A percentile compares a stretch with the other conserved stretches of the same genome.
Evolutionary conservation across 2,797 vertebrate genomes (phyloP).

Genomic region (Anguilla obscura): DNA sequence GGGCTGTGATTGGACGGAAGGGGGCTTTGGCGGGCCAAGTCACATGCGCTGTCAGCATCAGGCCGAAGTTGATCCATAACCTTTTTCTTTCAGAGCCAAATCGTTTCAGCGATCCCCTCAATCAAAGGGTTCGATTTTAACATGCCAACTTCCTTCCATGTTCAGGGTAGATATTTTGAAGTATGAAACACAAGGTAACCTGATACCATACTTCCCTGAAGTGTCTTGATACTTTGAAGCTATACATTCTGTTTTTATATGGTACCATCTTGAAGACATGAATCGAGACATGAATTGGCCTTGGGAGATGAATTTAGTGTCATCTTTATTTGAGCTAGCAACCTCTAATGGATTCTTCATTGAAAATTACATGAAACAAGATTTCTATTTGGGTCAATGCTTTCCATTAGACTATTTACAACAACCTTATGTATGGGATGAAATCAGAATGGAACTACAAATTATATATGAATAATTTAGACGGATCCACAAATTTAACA

Average conservation of each 20-base stretch:
- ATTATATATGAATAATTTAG: not conserved
- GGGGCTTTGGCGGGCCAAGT: not conserved
- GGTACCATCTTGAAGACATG: not conserved
- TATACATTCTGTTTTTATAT: not conserved
- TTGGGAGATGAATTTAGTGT: not conserved
- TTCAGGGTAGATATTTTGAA: conserved; percentile 27
- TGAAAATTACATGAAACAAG: not conserved
- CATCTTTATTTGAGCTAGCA: not conserved
- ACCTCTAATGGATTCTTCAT: conserved; percentile 4
- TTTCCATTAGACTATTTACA: not conserved
- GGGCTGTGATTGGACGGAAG: not conserved
- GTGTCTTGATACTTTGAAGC: not conserved
- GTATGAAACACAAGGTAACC: not conserved
- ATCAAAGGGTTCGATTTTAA: conserved; percentile 5
- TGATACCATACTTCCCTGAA: not conserved
- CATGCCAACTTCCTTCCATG: conserved; percentile 32
- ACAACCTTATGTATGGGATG: conserved; percentile 2
- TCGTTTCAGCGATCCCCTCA: conserved; percentile 41
- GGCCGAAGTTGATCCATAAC: conserved; percentile 82
- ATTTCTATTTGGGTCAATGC: not conserved
- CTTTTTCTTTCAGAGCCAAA: conserved; percentile 45
- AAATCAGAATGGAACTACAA: not conserved
- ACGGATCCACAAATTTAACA: not conserved
- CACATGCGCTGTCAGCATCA: not conserved
- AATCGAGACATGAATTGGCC: not conserved